Evolutionary conservation across 2,888 invertebrate species (phyloP).

Genomic region (Selenia dentaria): DNA sequence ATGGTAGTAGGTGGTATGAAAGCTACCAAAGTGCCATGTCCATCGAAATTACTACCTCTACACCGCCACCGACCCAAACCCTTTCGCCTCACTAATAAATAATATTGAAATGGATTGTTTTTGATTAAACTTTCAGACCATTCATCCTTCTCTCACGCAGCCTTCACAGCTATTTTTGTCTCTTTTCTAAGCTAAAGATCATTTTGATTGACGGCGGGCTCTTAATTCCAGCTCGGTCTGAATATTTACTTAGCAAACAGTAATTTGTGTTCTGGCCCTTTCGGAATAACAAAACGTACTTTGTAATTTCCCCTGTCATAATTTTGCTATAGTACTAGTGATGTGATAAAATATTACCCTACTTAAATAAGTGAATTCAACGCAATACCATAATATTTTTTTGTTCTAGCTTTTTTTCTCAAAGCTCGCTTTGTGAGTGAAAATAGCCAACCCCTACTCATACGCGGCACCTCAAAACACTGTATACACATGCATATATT

Average conservation of each 20-base stretch:
- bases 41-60: slow-evolving; percentile 23
- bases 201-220: slow-evolving; percentile 51
- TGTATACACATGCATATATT: too few species aligned
- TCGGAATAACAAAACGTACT: slow-evolving; percentile 37
- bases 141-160: slow-evolving; percentile 33
- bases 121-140: slow-evolving; percentile 53
- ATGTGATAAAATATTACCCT: background rate
- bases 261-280: slow-evolving; percentile 38
- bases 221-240: slow-evolving; percentile 44
- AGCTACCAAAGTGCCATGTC: too few species aligned
- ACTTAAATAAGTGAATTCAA: too few species aligned
- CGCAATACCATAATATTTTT: too few species aligned
- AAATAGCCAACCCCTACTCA: too few species aligned
- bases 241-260: slow-evolving; percentile 52
- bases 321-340: slow-evolving; percentile 14
- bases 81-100: slow-evolving; percentile 56
- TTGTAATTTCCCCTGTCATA: slow-evolving; percentile 36
- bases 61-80: slow-evolving; percentile 36
- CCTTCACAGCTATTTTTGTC: slow-evolving; percentile 10
- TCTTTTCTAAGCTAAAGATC: slow-evolving; percentile 36
- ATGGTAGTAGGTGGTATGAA: too few species aligned
- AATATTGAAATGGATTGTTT: slow-evolving; percentile 68
- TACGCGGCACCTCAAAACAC: too few species aligned
- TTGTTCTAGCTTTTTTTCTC: too few species aligned
- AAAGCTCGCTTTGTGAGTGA: too few species aligned